Base-by-base conservation (phyloP, 2,797 vertebrate genomes). In the Diplodus puntazzo region DNA sequence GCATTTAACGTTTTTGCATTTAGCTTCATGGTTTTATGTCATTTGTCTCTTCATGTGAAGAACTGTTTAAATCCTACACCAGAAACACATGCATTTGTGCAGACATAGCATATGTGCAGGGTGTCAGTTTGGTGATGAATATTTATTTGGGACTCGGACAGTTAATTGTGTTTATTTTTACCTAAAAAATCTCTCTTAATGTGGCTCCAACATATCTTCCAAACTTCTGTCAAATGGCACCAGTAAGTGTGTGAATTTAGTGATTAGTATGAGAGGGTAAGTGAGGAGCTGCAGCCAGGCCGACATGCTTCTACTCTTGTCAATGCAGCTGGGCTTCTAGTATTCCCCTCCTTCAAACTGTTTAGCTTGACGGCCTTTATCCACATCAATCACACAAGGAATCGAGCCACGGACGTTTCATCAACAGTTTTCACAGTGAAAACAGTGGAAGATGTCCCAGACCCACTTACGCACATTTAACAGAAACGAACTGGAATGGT, bases 331-430 rank as follows among this genome's bases (percentile, higher is more conserved):
- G 92, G 79, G 67, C 76, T 87, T 87, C 87, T 88, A 84, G 68
- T 88, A 69, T 82, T 84, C 84, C 75, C 80, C 88, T 87, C 78
- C 87, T 91, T 90, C 82, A 92, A 88, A 90, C 82, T 94, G 92
- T 94, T 93, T 94, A 91, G 88, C 76, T 87, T 63, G 85, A 90
- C 77, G 54, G 79, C 80, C 81, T 92, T 83, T 76, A 85, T 87
- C 79, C 76, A 21, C 89, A 94, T 94, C 89, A 84, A 79, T 94
- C 90, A 90, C 73, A 17, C 3, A 12, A 91, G 79, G 89, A 87
- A 87, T 84, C 49, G 74, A 90, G 90, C 85, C 77, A 72, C 20
- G 27, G 71, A 69, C 54, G 61, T 88, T 89, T 83, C 73, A 87
- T 89, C 88, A 87, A 88, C 82, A 81, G 81, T 63, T 83, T 71